Evolutionary conservation across 2,888 invertebrate genomes (phyloP).

Genomic region (Eristalis arbustorum): DNA sequence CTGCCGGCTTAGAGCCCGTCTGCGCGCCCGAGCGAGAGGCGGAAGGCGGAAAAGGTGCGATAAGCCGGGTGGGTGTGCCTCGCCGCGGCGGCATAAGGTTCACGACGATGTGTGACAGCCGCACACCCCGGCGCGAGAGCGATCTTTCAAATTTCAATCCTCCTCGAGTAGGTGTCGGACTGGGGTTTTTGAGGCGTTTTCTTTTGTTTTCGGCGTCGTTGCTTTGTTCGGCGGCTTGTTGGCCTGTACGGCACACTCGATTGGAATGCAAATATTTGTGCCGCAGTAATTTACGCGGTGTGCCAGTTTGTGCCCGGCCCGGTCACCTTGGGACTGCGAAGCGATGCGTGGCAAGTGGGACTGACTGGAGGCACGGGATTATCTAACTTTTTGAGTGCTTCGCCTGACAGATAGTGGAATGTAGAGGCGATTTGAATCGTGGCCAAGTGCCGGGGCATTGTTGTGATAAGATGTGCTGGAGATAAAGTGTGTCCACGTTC

Average conservation of each 20-base stretch:
- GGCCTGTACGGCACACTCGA: constrained; percentile 3
- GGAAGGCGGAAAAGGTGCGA: constrained; percentile 26
- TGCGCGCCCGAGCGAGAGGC: background rate
- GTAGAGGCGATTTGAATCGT: background rate
- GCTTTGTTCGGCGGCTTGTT: background rate
- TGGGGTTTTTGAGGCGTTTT: background rate
- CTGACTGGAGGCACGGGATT: constrained; percentile 3
- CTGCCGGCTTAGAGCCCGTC: constrained; percentile 13
- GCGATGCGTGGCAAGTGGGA: background rate
- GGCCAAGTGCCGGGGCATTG: background rate
- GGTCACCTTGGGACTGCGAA: constrained; percentile 8
- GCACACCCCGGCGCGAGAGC: constrained; percentile 12
- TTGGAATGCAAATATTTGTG: constrained; percentile 24
- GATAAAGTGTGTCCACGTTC: background rate
- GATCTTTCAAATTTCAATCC: constrained; percentile 34
- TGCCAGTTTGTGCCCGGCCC: background rate
- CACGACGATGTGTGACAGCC: constrained; percentile 16
- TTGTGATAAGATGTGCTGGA: background rate
- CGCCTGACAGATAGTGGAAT: background rate
- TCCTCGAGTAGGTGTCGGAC: constrained; percentile 19
- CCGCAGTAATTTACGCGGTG: background rate
- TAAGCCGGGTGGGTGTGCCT: constrained; percentile 30
- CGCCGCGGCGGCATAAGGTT: constrained; percentile 9
- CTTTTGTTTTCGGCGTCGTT: background rate
- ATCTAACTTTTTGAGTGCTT: constrained; percentile 3